Evolutionary conservation across 2,797 vertebrate genomes (phyloP), one percentile per base, ranked within the genome.

Genomic region (Notamacropus eugenii): DNA sequence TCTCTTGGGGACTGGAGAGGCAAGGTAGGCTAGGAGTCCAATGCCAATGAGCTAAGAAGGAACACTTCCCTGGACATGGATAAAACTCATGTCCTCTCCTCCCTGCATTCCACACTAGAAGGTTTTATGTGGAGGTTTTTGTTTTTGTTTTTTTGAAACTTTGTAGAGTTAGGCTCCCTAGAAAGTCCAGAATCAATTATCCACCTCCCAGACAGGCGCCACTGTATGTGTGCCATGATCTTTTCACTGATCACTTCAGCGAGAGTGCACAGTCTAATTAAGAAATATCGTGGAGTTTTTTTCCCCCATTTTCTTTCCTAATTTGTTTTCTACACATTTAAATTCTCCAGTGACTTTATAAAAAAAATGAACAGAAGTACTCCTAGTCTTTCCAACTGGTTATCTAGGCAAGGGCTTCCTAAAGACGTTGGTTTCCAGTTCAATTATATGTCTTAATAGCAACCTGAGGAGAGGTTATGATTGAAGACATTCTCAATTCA

Each of bases 401-500:
- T 98, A 95, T 97, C 96, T 93, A 97, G 95, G 96, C 97, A 98
- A 96, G 97, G 93, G 96, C 97, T 97, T 97, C 95, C 97, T 98
- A 98, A 98, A 98, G 97, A 97, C 98, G 97, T 97, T 98, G 97
- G 97, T 92, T 97, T 98, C 97, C 93, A 95, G 93, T 97, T 98
- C 94, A 98, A 94, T 98, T 98, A 97, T 97, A 94, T 97, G 96
- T 96, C 98, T 98, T 97, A 97, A 97, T 97, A 97, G 96, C 94
- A 97, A 96, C 95, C 97, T 94, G 90, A 98, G 93, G 96, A 98
- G 97, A 98, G 40, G 92, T 94, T 13, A 97, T 98, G 98, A 98
- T 95, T 98, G 98, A 98, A 98, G 98, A 96, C 91, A 97, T 98
- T 98, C 98, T 98, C 90, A 59, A 98, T 97, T 98, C 98, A 97